Base-by-base conservation (phyloP, 2,888 invertebrate species). In the Trissolcus brochymenae region DNA sequence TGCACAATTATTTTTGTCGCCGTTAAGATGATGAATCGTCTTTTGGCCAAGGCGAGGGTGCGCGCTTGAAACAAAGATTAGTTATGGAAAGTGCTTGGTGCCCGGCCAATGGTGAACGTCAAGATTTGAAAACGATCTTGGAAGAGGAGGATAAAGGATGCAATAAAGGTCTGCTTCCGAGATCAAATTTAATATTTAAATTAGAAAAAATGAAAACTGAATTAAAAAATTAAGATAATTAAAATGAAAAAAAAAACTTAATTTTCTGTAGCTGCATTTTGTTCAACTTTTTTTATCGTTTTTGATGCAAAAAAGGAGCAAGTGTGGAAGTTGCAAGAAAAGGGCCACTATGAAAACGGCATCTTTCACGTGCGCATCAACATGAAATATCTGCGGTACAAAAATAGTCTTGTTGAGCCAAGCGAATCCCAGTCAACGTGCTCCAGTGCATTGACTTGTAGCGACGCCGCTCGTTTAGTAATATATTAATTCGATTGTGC, bases 121-220 rank as follows among this genome's bases (percentile, higher is more conserved):
- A 82, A 62, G 83, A 84, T 79, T 80, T 84, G 62, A 84, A 84
- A 53, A 82, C 83, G 6, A 86, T 84, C 59, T 83, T 84, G 60
- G 84, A 87, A 57, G 86, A 86, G 75, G 85, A 86, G 14, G 74
- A 71, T 29, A 75, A 75, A 57, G 17, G 40, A 60, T 41, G 41
- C 9, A 46, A 17, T 3, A 74, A 72, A 78, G 78, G 78, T 78
- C 25, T 64, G 70, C 7, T 35, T 35, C 7, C 11, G 35, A 35
- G 11, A 35, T 35, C 35, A 35, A 35, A 35, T 35, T 7, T 35
- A 35, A 9, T 4, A 29, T 7, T 9, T 1, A 29, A 35, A 35
- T 35, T 35, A 35, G 9, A 35, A 6, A 35, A 35, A 35, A 9
- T 9, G 9, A 35, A 35, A 35, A 11, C 6, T 9, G 9, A 11